Conservation (phyloP, 2,888 invertebrate genomes). For the Coleophora deauratella region DNA sequence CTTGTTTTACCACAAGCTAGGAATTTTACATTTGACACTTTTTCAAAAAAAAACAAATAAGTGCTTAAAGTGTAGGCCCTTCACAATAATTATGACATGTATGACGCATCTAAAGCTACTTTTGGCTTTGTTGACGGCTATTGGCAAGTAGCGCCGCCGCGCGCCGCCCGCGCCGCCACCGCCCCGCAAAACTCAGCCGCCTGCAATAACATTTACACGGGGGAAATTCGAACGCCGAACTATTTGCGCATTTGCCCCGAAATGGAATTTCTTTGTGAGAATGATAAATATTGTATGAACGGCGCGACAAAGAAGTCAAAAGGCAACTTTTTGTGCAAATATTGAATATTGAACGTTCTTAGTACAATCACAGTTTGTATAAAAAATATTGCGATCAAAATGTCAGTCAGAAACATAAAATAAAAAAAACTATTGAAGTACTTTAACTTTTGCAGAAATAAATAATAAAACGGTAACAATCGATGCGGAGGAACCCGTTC, state of each 20-base stretch:
- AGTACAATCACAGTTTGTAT: background rate
- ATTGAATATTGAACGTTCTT: constrained; percentile 36
- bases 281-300: constrained; percentile 64
- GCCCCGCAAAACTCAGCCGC: constrained; percentile 48
- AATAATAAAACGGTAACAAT: background rate
- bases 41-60: too few species aligned
- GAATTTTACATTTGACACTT: too few species aligned
- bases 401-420: too few species aligned
- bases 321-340: constrained; percentile 30
- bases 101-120: constrained; percentile 1
- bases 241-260: constrained; percentile 65
- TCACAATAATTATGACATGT: too few species aligned
- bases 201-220: constrained; percentile 68
- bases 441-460: background rate
- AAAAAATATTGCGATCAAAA: background rate
- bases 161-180: too few species aligned
- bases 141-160: too few species aligned
- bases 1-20: too few species aligned
- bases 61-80: too few species aligned
- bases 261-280: constrained; percentile 65
- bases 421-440: too few species aligned
- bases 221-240: constrained; percentile 71
- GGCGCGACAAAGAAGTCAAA: constrained; percentile 57
- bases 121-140: background rate
- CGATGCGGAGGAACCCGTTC: constrained; percentile 19